Evolutionary conservation across 1,140 invertebrate species (phyloP).

Genomic region (Drosophila pectinifera): DNA sequence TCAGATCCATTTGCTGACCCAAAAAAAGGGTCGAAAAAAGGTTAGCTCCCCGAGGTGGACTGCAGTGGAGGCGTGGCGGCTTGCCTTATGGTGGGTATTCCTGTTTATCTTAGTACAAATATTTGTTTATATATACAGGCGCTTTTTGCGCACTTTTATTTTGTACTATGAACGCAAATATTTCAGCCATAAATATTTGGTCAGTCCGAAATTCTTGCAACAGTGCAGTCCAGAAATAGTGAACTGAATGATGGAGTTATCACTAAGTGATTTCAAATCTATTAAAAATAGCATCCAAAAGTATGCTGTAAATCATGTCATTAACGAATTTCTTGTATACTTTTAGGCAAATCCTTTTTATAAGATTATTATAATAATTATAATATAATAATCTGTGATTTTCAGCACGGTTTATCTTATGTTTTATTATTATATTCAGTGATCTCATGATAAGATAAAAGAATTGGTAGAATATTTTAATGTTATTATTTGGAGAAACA

Average conservation of each 20-base stretch:
- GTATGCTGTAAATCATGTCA: too few relatives aligned
- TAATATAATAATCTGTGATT: too few relatives aligned
- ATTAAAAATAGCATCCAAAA: too few relatives aligned
- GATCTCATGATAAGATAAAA: background rate
- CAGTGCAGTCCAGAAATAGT: background rate
- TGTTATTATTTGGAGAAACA: background rate
- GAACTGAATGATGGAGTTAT: too few relatives aligned
- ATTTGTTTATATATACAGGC: constrained; percentile 75
- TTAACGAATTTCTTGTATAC: too few relatives aligned
- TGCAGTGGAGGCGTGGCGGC: constrained; percentile 14
- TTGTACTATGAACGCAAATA: constrained; percentile 32
- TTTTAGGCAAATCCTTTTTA: too few relatives aligned
- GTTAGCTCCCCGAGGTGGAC: constrained; percentile 26
- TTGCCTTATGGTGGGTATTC: constrained; percentile 28
- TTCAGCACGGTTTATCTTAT: too few relatives aligned
- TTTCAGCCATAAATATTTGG: constrained; percentile 39
- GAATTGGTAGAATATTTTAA: background rate
- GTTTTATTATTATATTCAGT: too few relatives aligned
- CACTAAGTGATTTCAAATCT: background rate
- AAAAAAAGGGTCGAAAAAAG: constrained; percentile 61
- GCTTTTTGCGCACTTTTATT: constrained; percentile 25
- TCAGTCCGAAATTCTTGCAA: constrained; percentile 7
- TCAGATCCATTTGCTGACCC: constrained; percentile 77
- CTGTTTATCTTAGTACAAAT: constrained; percentile 79
- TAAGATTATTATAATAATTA: too few relatives aligned